A percentile compares a stretch with the other conserved stretches of the same genome.
phyloP scores from a whole-genome alignment of 2,888 invertebrate genomes.

The Sphaerophoria taeniata region DNA sequence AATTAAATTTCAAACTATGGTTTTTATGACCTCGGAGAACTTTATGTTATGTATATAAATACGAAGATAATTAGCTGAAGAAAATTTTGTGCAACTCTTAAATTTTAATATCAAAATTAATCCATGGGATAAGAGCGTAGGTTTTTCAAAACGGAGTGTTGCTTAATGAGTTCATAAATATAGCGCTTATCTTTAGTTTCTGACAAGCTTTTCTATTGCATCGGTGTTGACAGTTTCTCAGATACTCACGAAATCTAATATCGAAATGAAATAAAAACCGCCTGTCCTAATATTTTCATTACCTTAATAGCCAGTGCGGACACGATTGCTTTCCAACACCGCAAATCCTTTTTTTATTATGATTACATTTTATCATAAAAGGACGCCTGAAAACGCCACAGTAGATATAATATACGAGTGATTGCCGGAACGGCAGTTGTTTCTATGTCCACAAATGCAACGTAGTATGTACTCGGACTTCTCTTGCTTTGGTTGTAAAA shows the following conservation, averaged over 20 bases:
- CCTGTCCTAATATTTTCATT: conserved; percentile 63
- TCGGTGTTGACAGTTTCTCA: too few species aligned
- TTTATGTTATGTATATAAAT: too few species aligned
- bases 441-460: conserved; percentile 65
- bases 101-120: too few species aligned
- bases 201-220: too few species aligned
- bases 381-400: conserved; percentile 58
- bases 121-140: too few species aligned
- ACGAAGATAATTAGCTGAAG: too few species aligned
- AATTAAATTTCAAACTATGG: too few species aligned
- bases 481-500: conserved; percentile 25
- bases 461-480: neutral
- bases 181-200: too few species aligned
- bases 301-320: conserved; percentile 53
- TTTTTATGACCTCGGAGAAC: too few species aligned
- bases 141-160: too few species aligned
- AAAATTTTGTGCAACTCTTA: too few species aligned
- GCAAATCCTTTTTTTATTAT: conserved; percentile 78
- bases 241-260: conserved; percentile 34
- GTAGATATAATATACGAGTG: conserved; percentile 42
- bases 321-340: conserved; percentile 64
- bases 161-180: too few species aligned
- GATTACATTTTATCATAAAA: conserved; percentile 78
- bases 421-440: conserved; percentile 68
- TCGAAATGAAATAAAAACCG: conserved; percentile 67